Evolutionary conservation across 30 jellyfish, hydroid and myxozoan species (phyloP).

Genomic region (Mastigias papua): DNA sequence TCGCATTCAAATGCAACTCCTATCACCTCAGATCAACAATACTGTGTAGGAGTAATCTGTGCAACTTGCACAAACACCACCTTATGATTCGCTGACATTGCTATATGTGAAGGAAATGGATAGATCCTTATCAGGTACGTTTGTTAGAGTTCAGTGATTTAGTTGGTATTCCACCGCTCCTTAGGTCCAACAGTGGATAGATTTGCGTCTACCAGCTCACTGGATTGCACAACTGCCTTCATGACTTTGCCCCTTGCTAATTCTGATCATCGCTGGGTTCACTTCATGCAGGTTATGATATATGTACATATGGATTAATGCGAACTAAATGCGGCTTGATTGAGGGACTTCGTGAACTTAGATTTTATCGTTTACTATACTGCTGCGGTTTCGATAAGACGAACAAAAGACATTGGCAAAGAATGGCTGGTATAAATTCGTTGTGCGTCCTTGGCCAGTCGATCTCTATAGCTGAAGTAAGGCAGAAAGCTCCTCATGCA

Average conservation of each 20-base stretch:
- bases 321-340: constrained; percentile 10
- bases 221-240: neutral
- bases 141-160: neutral
- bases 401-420: neutral
- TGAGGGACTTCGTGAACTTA: neutral
- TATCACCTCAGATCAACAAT: neutral
- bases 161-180: neutral
- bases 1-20: neutral
- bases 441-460: constrained; percentile 28
- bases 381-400: neutral
- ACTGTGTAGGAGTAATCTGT: neutral
- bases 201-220: neutral
- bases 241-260: neutral
- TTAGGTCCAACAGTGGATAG: neutral
- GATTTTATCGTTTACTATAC: neutral
- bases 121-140: neutral
- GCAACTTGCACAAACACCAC: neutral
- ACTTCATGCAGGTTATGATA: neutral
- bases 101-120: neutral
- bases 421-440: constrained; percentile 41
- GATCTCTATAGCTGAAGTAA: constrained; percentile 8
- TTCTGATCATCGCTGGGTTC: neutral
- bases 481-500: neutral
- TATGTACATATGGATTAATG: neutral
- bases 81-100: neutral